Percentiles rank a stretch among this genome's conserved stretches.
Conservation (phyloP, 1,140 invertebrate species). For the Subanguina moxae region DNA sequence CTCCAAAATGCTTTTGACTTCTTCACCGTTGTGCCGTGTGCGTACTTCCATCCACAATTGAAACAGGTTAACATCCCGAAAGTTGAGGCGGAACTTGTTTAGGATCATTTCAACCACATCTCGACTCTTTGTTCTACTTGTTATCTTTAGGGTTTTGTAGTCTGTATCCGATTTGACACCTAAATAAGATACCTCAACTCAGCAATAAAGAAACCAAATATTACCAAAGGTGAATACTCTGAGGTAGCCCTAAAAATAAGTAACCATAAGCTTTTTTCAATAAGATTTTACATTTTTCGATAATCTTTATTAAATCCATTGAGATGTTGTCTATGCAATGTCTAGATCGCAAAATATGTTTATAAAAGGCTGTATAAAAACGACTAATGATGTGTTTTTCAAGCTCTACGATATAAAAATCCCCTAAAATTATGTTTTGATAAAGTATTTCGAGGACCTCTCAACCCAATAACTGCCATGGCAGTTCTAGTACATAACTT, state of each 20-base stretch:
- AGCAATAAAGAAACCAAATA: no score
- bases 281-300: not conserved
- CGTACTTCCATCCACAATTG: constrained; percentile 44
- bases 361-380: not conserved
- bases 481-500: no score
- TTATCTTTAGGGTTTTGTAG: constrained; percentile 45
- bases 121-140: constrained; percentile 24
- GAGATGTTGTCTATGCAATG: no score
- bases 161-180: constrained; percentile 46
- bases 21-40: constrained; percentile 33
- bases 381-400: not conserved
- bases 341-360: no score
- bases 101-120: constrained; percentile 35
- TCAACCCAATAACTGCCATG: no score
- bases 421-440: not conserved
- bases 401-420: not conserved
- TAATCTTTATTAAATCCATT: no score
- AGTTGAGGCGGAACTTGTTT: constrained; percentile 37
- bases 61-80: constrained; percentile 43
- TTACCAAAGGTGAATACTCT: constrained; percentile 33
- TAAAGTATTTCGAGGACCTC: not conserved
- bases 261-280: not conserved
- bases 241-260: constrained; percentile 37
- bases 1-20: constrained; percentile 38
- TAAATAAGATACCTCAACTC: no score